These are phyloP conservation scores for Microtus ochrogaster DNA, from an alignment of 2,113 vertebrate genomes.

Conservation along the genomic window DNA sequence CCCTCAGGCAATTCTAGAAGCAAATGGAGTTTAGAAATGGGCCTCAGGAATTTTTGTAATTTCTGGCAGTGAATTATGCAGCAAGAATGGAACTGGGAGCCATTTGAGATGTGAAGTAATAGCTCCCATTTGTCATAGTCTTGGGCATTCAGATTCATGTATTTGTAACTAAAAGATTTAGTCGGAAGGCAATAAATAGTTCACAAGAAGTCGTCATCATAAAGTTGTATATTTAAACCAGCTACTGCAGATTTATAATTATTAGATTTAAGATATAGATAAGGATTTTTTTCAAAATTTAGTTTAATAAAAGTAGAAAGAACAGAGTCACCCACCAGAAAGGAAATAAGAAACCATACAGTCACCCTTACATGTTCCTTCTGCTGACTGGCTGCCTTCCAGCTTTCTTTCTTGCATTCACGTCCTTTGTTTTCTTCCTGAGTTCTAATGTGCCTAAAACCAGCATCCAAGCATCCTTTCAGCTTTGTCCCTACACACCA, in stretches of 20 bases:
- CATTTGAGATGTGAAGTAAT: slow-evolving; percentile 78
- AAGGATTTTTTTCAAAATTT: not conserved
- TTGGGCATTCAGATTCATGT: slow-evolving; percentile 63
- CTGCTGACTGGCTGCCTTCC: not conserved
- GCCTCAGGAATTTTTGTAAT: slow-evolving; percentile 61
- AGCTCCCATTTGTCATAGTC: slow-evolving; percentile 78
- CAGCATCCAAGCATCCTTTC: not conserved
- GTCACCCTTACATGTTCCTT: not conserved
- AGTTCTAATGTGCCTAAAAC: not conserved
- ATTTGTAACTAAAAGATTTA: slow-evolving; percentile 71
- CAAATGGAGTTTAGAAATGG: slow-evolving; percentile 45
- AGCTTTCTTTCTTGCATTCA: not conserved
- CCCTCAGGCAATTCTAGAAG: slow-evolving; percentile 13
- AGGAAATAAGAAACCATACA: not conserved
- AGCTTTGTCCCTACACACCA: not conserved
- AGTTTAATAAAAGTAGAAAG: slow-evolving; percentile 42
- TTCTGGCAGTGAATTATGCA: slow-evolving; percentile 71
- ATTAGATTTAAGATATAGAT: slow-evolving; percentile 22
- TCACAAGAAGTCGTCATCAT: slow-evolving; percentile 39
- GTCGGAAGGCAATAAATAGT: slow-evolving; percentile 51
- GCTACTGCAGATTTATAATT: not conserved
- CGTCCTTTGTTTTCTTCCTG: not conserved
- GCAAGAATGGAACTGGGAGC: slow-evolving; percentile 59
- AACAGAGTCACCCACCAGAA: not conserved
- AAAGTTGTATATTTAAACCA: slow-evolving; percentile 51